Evolutionary conservation across 2,888 invertebrate species (phyloP).

Genomic region (Andrena trimmerana): DNA sequence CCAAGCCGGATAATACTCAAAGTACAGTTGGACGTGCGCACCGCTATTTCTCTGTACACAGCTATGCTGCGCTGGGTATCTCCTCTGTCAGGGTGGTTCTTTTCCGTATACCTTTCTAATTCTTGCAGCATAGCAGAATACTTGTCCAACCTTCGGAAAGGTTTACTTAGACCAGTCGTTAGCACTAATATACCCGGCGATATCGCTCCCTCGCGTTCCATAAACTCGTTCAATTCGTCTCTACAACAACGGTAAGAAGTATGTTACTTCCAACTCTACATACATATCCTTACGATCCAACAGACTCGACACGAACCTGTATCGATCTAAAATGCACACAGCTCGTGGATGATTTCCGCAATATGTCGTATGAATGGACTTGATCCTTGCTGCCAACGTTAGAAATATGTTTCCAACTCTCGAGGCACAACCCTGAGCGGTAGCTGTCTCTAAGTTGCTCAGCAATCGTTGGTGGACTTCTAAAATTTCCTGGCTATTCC

Average conservation of each 20-base stretch:
- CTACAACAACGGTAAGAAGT: conserved; percentile 84
- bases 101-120: conserved; percentile 97
- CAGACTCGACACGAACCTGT: conserved; percentile 88
- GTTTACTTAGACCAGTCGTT: conserved; percentile 97
- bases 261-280: background rate
- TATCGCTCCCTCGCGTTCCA: conserved; percentile 95
- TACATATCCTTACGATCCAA: too few species aligned
- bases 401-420: conserved; percentile 96
- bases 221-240: conserved; percentile 93
- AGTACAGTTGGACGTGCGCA: conserved; percentile 83
- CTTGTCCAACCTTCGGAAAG: conserved; percentile 97
- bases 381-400: conserved; percentile 92
- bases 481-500: conserved; percentile 95
- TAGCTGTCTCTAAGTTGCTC: conserved; percentile 91
- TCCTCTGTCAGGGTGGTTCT: conserved; percentile 97
- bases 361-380: conserved; percentile 94
- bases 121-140: conserved; percentile 98
- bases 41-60: conserved; percentile 97
- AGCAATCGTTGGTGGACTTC: conserved; percentile 94
- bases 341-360: conserved; percentile 98
- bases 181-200: conserved; percentile 95
- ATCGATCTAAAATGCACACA: conserved; percentile 96
- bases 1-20: background rate
- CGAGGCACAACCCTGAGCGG: conserved; percentile 90
- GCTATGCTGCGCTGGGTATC: conserved; percentile 98